Conservation (phyloP, 2,113 vertebrate species). For the Mobula birostris region DNA sequence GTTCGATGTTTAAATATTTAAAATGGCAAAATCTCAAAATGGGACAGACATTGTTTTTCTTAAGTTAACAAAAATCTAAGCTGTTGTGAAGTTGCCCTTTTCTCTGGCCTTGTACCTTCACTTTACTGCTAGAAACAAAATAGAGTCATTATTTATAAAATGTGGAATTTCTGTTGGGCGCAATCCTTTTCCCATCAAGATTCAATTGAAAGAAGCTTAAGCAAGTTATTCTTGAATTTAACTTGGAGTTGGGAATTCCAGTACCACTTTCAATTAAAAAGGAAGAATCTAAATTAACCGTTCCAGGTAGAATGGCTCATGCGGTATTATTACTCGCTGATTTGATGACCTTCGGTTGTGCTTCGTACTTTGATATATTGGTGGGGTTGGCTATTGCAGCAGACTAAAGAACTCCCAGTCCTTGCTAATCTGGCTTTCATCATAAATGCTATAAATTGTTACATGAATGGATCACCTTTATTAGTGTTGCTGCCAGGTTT, state of each 20-base stretch:
- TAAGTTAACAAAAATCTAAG: background rate
- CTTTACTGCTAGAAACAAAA: background rate
- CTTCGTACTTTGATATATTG: background rate
- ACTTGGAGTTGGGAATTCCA: background rate
- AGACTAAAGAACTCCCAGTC: background rate
- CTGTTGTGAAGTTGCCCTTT: background rate
- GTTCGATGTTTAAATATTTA: background rate
- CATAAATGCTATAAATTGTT: background rate
- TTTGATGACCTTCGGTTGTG: background rate
- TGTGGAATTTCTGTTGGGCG: background rate
- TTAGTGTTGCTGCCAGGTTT: background rate
- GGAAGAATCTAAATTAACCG: background rate
- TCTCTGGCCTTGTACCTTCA: background rate
- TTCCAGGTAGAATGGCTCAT: background rate
- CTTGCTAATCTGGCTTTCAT: background rate
- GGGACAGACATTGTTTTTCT: background rate
- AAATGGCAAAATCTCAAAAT: background rate
- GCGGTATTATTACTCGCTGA: background rate
- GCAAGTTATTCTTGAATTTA: background rate
- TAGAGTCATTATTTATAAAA: background rate
- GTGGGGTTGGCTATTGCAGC: background rate
- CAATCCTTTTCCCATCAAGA: background rate
- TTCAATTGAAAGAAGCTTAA: background rate
- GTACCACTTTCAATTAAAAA: background rate
- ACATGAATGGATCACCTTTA: background rate